These are phyloP conservation scores for Xiphophorus hellerii DNA, from an alignment of 2,113 vertebrate species.

Conservation along the genomic window DNA sequence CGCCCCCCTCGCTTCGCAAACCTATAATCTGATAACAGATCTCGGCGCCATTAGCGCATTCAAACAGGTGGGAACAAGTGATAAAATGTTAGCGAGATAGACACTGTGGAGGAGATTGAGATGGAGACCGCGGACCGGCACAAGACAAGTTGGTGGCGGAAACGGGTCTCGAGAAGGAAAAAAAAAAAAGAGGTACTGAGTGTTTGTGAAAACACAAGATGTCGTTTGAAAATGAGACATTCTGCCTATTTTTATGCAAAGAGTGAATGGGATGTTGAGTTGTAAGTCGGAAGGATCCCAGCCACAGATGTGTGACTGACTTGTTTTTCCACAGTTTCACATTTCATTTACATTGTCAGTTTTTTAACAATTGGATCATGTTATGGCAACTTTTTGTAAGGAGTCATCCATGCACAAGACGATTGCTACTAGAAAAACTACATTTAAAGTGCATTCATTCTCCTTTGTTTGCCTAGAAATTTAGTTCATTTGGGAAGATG, in stretches of 20 bases:
- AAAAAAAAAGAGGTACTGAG: neutral
- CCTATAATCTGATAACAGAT: slow-evolving; percentile 64
- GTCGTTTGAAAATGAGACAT: neutral
- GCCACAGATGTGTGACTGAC: neutral
- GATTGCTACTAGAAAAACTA: too few relatives aligned
- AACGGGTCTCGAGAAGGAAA: too few relatives aligned
- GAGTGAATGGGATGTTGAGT: neutral
- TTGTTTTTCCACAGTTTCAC: neutral
- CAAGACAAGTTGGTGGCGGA: neutral
- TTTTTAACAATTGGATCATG: neutral
- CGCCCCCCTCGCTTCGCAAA: slow-evolving; percentile 16
- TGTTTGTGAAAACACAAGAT: neutral
- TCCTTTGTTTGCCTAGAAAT: too few relatives aligned
- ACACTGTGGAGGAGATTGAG: neutral
- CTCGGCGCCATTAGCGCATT: slow-evolving; percentile 53
- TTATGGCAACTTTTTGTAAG: too few relatives aligned
- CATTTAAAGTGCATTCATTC: too few relatives aligned
- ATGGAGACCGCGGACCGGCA: slow-evolving; percentile 4
- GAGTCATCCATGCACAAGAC: too few relatives aligned
- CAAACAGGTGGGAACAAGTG: slow-evolving; percentile 43
- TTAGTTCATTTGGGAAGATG: too few relatives aligned
- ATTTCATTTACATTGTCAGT: neutral
- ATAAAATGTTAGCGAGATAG: slow-evolving; percentile 20
- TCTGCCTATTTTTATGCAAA: neutral
- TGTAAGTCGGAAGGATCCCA: neutral